These are phyloP conservation scores for Donacobius atricapilla DNA, from an alignment of 2,113 vertebrate genomes.

Conservation along the genomic window DNA sequence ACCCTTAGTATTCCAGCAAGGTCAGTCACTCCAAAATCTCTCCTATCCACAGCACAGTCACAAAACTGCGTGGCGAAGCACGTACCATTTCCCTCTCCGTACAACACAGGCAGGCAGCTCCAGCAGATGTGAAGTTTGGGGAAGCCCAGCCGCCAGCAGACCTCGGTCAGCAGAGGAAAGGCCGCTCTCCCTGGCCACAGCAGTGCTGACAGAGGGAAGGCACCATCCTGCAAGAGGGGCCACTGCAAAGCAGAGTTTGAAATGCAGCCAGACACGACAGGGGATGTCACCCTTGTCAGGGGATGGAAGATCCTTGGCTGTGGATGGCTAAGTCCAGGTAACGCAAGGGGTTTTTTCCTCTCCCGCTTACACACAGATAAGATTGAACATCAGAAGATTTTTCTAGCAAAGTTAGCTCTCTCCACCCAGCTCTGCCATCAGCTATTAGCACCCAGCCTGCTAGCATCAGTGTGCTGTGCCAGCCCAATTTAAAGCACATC, in stretches of 20 bases:
- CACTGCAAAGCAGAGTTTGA: not conserved
- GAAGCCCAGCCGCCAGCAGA: not conserved
- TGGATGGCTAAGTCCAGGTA: not conserved
- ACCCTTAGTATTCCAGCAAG: not conserved
- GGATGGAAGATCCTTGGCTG: not conserved
- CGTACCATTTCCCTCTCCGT: not conserved
- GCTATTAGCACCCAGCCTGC: not conserved
- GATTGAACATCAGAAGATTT: not conserved
- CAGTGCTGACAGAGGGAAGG: not conserved
- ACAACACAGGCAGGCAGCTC: not conserved
- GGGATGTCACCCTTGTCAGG: not conserved
- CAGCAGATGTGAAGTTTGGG: fast-evolving
- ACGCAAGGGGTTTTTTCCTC: fast-evolving
- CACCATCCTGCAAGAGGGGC: not conserved
- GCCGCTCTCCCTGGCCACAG: not conserved
- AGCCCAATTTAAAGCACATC: not conserved
- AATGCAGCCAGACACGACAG: not conserved
- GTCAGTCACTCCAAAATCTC: not conserved
- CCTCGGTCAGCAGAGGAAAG: not conserved
- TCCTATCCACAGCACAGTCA: not conserved
- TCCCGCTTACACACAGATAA: not conserved
- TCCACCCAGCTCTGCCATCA: not conserved
- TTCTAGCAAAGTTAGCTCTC: not conserved
- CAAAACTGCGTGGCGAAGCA: fast-evolving
- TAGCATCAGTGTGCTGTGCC: not conserved